Base-by-base conservation (phyloP, 37 sponge, comb jelly and placozoan species). In the Geodia barretti region DNA sequence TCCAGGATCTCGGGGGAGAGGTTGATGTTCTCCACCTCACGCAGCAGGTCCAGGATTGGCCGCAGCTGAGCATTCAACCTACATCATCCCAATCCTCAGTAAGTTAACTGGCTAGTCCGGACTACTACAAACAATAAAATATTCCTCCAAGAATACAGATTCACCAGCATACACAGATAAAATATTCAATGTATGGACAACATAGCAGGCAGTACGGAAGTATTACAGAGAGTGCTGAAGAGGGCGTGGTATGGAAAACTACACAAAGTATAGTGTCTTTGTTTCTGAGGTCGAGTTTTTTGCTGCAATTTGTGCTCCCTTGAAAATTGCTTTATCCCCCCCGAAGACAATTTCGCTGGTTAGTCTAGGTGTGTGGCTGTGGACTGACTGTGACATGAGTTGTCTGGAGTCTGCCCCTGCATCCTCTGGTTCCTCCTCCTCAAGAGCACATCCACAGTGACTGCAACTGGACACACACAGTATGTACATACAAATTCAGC, bases 1-100 rank as follows among this genome's bases (percentile, higher is more conserved):
- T 95, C 95, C 25, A 95, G 77, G 4, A 95, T 14, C 24, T 82
- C 86, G 0, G 86, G 84, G 23, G 92, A 89, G 29, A 95, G 73
- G 35, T 77, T 91, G 34, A 91, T 68, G 33, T 77, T 82, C 25
- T 95, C 95, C 17, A 75, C 65, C n/a, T 86, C 78, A 34, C 64
- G 76, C 32, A 95, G 76, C 3, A 95, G 72, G 1, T 88, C 87
- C 1, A 80, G 43, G 19, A 95, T 85, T 2, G 89, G 92, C 39
- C 35, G 63, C 62, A 86, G 38, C 29, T 87, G 89, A 9, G 84
- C 79, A 68, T 95, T 95, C 32, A 95, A 61, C 40, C 95, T 93
- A n/a, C n/a, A n/a, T n/a, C n/a, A n/a, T n/a, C n/a, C n/a, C 42
- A n/a, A n/a, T n/a, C n/a, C n/a, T n/a, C n/a, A n/a, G 14, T 8